Percentiles rank a stretch among this genome's conserved stretches.
phyloP scores from a whole-genome alignment of 1,140 invertebrate species.

The Tachypleus tridentatus region DNA sequence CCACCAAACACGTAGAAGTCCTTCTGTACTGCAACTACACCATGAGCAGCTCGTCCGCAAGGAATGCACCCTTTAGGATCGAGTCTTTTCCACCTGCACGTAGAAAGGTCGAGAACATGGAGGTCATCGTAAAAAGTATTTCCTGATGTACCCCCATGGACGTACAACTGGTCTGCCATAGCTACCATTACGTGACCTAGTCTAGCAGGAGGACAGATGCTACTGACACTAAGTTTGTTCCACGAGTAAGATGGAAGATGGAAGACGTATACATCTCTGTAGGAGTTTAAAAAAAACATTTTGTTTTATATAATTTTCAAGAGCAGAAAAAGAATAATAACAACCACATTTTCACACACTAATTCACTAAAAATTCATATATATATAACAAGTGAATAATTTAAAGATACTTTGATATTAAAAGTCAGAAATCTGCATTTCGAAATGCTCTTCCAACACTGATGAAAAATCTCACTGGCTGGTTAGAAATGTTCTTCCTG shows the following conservation, averaged over 20 bases:
- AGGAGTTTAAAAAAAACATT: neutral
- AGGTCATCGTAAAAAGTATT: neutral
- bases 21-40: neutral
- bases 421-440: too few relatives aligned
- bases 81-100: neutral
- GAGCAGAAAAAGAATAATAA: too few relatives aligned
- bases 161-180: neutral
- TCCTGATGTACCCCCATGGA: neutral
- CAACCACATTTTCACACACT: too few relatives aligned
- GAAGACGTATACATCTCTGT: neutral
- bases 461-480: too few relatives aligned
- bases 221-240: neutral
- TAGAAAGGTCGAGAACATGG: neutral
- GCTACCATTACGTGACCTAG: neutral
- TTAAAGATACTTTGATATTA: too few relatives aligned
- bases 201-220: neutral
- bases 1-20: neutral
- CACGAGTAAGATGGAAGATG: neutral
- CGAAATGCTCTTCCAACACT: too few relatives aligned
- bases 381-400: too few relatives aligned
- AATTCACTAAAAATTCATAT: too few relatives aligned
- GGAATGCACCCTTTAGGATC: neutral
- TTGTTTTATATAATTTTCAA: too few relatives aligned
- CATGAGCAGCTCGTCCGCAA: neutral
- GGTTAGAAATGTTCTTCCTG: too few relatives aligned